Percentiles rank a stretch among this genome's conserved stretches.
These are phyloP conservation scores for Physocephala rufipes DNA, from an alignment of 2,888 invertebrate species.

Conservation along the genomic window DNA sequence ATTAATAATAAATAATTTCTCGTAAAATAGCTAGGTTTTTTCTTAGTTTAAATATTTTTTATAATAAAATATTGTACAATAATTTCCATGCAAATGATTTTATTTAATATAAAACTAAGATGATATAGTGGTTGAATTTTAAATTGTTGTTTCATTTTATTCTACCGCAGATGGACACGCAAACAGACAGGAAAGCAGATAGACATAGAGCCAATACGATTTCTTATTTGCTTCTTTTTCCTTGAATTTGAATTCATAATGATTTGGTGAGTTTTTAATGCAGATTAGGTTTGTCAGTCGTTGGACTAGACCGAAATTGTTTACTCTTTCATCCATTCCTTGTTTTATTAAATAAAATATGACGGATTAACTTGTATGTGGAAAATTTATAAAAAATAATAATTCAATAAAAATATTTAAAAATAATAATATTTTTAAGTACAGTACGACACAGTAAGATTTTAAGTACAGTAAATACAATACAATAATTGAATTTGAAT, in stretches of 20 bases:
- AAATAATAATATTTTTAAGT: too few relatives aligned
- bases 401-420: too few relatives aligned
- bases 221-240: conserved; percentile 42
- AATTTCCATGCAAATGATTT: background rate
- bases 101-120: background rate
- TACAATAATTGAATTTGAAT: too few relatives aligned
- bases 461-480: too few relatives aligned
- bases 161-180: background rate
- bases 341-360: too few relatives aligned
- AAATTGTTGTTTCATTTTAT: background rate
- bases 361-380: too few relatives aligned
- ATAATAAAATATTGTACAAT: background rate
- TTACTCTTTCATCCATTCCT: too few relatives aligned
- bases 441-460: background rate
- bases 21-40: background rate
- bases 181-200: background rate
- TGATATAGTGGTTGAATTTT: background rate
- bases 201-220: background rate
- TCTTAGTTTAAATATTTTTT: background rate
- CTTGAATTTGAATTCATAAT: conserved; percentile 45
- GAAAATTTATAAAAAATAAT: too few relatives aligned
- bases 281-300: conserved; percentile 28
- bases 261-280: conserved; percentile 17
- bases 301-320: too few relatives aligned
- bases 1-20: background rate